Conservation (phyloP, 2,888 invertebrate genomes). For the Taenaris catops region DNA sequence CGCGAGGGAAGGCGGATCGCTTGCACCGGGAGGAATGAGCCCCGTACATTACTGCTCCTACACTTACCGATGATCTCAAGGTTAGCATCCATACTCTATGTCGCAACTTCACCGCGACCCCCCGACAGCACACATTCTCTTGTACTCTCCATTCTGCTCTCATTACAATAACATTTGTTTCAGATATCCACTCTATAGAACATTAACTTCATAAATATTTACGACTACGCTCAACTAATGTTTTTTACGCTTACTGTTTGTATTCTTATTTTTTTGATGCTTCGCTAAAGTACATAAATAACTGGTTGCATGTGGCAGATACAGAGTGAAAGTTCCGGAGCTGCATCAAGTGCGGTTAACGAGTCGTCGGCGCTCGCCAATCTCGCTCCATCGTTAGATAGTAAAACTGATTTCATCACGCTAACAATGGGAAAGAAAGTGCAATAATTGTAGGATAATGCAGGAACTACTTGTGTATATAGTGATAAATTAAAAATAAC, state of each 20-base stretch:
- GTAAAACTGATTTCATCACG: conserved; percentile 67
- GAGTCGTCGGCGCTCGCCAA: conserved; percentile 40
- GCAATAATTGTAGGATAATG: conserved; percentile 70
- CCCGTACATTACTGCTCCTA: conserved; percentile 68
- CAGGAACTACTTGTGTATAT: conserved; percentile 46
- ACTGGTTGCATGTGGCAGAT: conserved; percentile 37
- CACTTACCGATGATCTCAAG: conserved; percentile 79
- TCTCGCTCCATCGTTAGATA: conserved; percentile 69
- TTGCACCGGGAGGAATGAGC: conserved; percentile 77
- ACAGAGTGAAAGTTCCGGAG: conserved; percentile 65
- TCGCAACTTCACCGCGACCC: conserved; percentile 57
- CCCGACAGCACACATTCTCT: conserved; percentile 53
- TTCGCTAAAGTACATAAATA: conserved; percentile 12
- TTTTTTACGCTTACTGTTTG: conserved; percentile 15
- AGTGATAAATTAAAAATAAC: too few species aligned
- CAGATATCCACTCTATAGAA: conserved; percentile 27
- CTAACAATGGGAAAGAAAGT: conserved; percentile 74
- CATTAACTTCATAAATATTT: conserved; percentile 40
- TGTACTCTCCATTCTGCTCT: conserved; percentile 57
- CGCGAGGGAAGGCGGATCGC: conserved; percentile 70
- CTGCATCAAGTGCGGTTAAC: conserved; percentile 52
- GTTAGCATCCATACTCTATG: conserved; percentile 52
- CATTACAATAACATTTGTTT: conserved; percentile 44
- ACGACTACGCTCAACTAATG: conserved; percentile 18
- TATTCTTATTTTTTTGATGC: conserved; percentile 19